Evolutionary conservation across 2,888 invertebrate species (phyloP).

Genomic region (Drosophila barbarae): DNA sequence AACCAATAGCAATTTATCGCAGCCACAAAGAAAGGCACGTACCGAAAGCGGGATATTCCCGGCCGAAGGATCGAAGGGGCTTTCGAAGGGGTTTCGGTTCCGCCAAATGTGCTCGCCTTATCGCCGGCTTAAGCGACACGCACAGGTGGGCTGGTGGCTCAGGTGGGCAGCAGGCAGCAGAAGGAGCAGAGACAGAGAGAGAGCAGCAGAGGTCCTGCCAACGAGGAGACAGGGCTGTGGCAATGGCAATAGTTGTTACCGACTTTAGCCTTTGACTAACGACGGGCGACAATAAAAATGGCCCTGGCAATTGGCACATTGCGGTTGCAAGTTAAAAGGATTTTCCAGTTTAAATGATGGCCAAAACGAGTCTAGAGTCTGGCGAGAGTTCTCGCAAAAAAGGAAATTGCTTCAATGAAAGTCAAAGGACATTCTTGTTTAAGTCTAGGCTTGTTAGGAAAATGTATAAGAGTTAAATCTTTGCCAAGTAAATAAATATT

Average conservation of each 20-base stretch:
- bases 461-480: not conserved
- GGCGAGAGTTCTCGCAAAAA: not conserved
- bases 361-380: not conserved
- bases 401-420: conserved; percentile 1
- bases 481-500: not conserved
- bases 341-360: conserved; percentile 62
- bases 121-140: conserved; percentile 72
- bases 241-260: conserved; percentile 59
- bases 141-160: conserved; percentile 36
- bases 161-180: conserved; percentile 13
- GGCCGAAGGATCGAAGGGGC: conserved; percentile 16
- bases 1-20: conserved; percentile 74
- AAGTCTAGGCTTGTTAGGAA: not conserved
- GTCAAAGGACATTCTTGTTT: not conserved
- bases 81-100: conserved; percentile 21
- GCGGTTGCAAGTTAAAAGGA: conserved; percentile 67
- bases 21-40: conserved; percentile 64
- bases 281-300: conserved; percentile 70
- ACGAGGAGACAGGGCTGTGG: conserved; percentile 22
- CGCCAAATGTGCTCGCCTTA: conserved; percentile 69
- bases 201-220: not conserved
- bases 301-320: conserved; percentile 70
- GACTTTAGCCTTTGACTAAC: conserved; percentile 59
- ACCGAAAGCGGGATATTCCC: conserved; percentile 16
- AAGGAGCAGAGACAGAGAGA: not conserved